phyloP scores from a whole-genome alignment of 2,888 invertebrate genomes.

The Drosophila siamana region DNA sequence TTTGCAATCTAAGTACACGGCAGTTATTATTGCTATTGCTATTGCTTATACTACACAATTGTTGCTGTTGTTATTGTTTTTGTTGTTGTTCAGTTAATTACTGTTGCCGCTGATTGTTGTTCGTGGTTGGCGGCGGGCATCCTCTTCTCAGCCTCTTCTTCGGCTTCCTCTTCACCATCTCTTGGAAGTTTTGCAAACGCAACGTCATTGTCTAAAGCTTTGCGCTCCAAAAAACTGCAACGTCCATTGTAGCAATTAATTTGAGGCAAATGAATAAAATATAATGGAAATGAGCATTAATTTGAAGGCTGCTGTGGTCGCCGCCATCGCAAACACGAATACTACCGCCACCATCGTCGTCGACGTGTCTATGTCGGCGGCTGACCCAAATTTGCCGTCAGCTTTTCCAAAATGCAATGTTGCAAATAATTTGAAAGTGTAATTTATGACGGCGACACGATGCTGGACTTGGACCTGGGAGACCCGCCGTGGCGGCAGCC shows the following conservation, averaged over 20 bases:
- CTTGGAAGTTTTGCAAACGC: conserved; percentile 47
- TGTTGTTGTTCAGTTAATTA: conserved; percentile 48
- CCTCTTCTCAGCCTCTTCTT: conserved; percentile 28
- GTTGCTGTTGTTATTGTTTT: conserved; percentile 26
- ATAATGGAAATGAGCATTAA: conserved; percentile 59
- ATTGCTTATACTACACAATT: conserved; percentile 1
- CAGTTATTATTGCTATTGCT: conserved; percentile 21
- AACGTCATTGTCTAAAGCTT: conserved; percentile 39
- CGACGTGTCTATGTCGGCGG: conserved; percentile 25
- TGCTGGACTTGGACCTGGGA: conserved; percentile 54
- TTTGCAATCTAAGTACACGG: conserved; percentile 57
- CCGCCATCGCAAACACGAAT: conserved; percentile 6
- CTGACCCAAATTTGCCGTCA: conserved; percentile 60
- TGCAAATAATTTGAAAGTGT: conserved; percentile 71
- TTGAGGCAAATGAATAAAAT: conserved; percentile 63
- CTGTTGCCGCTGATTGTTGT: conserved; percentile 17
- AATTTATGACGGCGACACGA: conserved; percentile 65
- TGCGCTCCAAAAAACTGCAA: conserved; percentile 62
- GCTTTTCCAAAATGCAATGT: conserved; percentile 64
- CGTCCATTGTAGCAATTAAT: conserved; percentile 65
- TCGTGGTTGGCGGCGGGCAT: conserved; percentile 38
- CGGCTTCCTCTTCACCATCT: conserved; percentile 17
- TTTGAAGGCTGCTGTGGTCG: conserved; percentile 56
- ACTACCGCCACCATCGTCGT: not conserved
- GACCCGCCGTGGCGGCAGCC: conserved; percentile 34